phyloP scores from a whole-genome alignment of 2,888 invertebrate species.

The Spodoptera exigua region DNA sequence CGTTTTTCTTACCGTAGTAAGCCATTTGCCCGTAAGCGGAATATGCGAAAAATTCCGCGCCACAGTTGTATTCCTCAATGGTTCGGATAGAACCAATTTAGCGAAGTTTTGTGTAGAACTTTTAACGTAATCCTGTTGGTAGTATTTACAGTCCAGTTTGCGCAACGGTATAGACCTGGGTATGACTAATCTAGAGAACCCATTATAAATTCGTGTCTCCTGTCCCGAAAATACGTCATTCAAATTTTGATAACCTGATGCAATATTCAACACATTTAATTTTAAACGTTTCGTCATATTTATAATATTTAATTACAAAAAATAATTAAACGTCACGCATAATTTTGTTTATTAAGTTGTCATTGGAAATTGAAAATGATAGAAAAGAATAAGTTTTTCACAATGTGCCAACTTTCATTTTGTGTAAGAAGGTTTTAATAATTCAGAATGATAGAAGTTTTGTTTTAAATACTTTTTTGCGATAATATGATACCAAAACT shows the following conservation, averaged over 20 bases:
- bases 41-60: not conserved
- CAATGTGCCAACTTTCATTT: not conserved
- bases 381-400: not conserved
- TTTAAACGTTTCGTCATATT: conserved; percentile 24
- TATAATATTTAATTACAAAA: conserved; percentile 3
- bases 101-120: not conserved
- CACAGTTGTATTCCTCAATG: not conserved
- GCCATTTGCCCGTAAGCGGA: conserved; percentile 8
- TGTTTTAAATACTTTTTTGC: not conserved
- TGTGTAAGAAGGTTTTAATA: not conserved
- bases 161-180: not conserved
- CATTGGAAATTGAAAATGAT: conserved; percentile 2
- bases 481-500: too few relatives aligned
- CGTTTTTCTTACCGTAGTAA: conserved; percentile 22
- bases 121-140: not conserved
- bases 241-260: conserved; percentile 5
- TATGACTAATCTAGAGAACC: not conserved
- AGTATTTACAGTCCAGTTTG: not conserved
- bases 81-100: not conserved
- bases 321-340: conserved; percentile 6
- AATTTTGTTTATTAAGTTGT: conserved; percentile 9
- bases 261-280: conserved; percentile 16
- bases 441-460: not conserved
- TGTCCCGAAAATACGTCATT: conserved; percentile 4
- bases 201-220: not conserved